Percentiles rank a stretch among this genome's conserved stretches.
These are phyloP conservation scores for Echiichthys vipera DNA, from an alignment of 2,797 vertebrate genomes.

Conservation along the genomic window DNA sequence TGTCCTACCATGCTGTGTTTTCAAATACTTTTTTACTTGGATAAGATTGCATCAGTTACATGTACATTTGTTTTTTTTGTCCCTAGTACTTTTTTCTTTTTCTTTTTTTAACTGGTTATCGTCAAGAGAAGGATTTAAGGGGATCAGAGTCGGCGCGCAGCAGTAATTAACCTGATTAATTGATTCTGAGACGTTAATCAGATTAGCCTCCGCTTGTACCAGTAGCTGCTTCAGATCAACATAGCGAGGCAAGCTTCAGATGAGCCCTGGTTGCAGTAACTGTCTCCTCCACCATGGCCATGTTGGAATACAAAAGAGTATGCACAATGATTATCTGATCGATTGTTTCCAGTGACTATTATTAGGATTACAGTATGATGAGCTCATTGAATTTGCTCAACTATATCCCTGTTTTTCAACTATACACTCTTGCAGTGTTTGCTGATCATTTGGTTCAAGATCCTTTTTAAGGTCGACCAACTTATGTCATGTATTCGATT, in stretches of 20 bases:
- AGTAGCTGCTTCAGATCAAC: conserved; percentile 53
- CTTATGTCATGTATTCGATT: neutral
- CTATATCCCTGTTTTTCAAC: neutral
- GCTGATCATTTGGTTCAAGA: neutral
- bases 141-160: conserved; percentile 63
- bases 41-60: neutral
- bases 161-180: conserved; percentile 83
- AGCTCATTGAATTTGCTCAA: conserved; percentile 16
- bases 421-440: neutral
- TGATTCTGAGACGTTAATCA: conserved; percentile 81
- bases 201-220: conserved; percentile 68
- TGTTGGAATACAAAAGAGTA: neutral
- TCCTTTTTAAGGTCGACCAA: neutral
- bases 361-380: conserved; percentile 27
- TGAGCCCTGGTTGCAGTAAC: conserved; percentile 1
- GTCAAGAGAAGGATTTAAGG: conserved; percentile 54
- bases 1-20: neutral
- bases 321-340: conserved; percentile 26
- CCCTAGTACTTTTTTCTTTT: neutral
- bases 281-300: neutral
- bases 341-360: conserved; percentile 29
- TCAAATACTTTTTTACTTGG: neutral
- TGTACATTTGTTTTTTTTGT: neutral
- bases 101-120: conserved; percentile 30
- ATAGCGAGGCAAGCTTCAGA: conserved; percentile 22